These are phyloP conservation scores for Bimastos eiseni DNA, from an alignment of 2,888 invertebrate species.

Conservation along the genomic window DNA sequence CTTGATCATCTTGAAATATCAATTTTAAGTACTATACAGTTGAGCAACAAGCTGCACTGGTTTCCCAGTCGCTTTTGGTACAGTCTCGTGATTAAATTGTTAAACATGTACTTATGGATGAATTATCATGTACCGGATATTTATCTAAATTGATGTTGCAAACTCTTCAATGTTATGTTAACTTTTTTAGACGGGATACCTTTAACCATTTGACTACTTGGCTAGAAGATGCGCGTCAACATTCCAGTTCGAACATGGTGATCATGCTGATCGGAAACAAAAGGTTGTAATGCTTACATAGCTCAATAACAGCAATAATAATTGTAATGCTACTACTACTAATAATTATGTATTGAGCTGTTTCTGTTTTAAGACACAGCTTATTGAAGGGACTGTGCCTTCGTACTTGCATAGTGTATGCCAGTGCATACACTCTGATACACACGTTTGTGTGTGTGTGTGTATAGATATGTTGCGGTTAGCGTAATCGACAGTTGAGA, in stretches of 20 bases:
- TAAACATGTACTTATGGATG: no score
- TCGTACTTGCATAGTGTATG: background rate
- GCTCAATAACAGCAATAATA: background rate
- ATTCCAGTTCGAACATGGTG: slow-evolving; percentile 99
- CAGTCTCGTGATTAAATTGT: no score
- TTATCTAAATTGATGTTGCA: background rate
- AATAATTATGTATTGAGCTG: background rate
- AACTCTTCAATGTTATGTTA: background rate
- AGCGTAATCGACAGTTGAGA: no score
- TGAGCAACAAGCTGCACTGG: no score
- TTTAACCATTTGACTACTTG: slow-evolving; percentile 99
- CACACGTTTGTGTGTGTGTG: background rate
- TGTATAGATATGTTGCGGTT: no score
- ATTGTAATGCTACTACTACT: background rate
- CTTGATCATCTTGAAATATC: no score
- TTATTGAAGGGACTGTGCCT: background rate
- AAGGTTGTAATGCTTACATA: slow-evolving; percentile 69
- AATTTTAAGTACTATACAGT: no score
- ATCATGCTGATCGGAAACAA: slow-evolving; percentile 99
- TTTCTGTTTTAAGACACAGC: background rate
- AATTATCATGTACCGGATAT: no score
- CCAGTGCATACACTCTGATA: no score
- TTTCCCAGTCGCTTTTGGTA: no score
- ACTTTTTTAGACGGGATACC: slow-evolving; percentile 76
- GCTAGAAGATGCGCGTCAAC: slow-evolving; percentile 98